Evolutionary conservation across 2,797 vertebrate species (phyloP).

Genomic region (Dromococcyx pavoninus): DNA sequence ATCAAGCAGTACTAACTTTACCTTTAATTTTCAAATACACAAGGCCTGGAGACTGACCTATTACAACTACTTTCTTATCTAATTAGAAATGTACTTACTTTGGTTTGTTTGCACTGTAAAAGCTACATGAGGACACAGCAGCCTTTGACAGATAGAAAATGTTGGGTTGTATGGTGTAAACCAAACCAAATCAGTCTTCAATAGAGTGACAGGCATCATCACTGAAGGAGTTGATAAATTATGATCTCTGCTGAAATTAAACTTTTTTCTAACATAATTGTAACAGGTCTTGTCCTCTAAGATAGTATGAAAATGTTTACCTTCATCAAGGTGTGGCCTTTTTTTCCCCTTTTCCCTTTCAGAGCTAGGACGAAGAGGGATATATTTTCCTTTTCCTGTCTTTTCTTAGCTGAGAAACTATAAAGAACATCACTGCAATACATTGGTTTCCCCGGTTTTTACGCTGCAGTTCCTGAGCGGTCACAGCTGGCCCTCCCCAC

Average conservation of each 20-base stretch:
- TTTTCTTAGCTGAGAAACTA: not conserved
- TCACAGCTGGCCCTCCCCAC: conserved; percentile 35
- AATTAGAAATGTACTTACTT: not conserved
- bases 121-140: not conserved
- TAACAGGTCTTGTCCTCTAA: not conserved
- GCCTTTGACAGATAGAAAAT: not conserved
- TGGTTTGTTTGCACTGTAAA: not conserved
- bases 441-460: not conserved
- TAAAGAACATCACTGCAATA: not conserved
- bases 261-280: not conserved
- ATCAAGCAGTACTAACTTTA: not conserved
- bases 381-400: not conserved
- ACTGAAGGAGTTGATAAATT: not conserved
- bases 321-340: not conserved
- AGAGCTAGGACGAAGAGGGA: not conserved
- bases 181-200: not conserved
- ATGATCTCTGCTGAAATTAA: not conserved
- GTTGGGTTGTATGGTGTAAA: not conserved
- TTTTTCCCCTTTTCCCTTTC: not conserved
- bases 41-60: not conserved
- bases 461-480: not conserved
- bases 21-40: not conserved
- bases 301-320: not conserved
- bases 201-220: not conserved
- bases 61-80: not conserved